Conservation (phyloP, 1,140 invertebrate genomes). For the Atta colombica region DNA sequence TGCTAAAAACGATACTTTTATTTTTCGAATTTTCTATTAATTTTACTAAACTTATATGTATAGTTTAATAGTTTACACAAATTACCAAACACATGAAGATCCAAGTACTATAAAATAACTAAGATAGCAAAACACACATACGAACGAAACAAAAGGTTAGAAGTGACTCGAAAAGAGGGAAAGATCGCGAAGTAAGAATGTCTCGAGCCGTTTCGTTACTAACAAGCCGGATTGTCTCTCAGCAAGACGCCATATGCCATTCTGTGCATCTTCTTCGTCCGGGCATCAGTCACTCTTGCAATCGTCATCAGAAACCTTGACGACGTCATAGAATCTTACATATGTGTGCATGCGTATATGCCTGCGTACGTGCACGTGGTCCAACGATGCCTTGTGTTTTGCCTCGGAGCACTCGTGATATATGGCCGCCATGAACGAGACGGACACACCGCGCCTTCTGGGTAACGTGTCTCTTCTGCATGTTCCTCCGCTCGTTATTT, state of each 20-base stretch:
- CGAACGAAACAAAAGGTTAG: not conserved
- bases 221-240: constrained; percentile 77
- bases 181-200: constrained; percentile 47
- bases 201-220: constrained; percentile 73
- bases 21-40: not conserved
- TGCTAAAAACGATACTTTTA: too few relatives aligned
- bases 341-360: not conserved
- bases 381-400: constrained; percentile 52
- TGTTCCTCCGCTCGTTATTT: constrained; percentile 49
- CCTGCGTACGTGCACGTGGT: constrained; percentile 12
- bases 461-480: constrained; percentile 54
- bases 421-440: constrained; percentile 56
- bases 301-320: constrained; percentile 52
- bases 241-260: constrained; percentile 74
- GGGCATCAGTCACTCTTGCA: constrained; percentile 71
- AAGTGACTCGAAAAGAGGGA: constrained; percentile 17
- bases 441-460: constrained; percentile 63
- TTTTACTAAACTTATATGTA: not conserved
- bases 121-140: not conserved
- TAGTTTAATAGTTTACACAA: not conserved
- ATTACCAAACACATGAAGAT: not conserved
- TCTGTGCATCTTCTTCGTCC: constrained; percentile 56
- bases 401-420: constrained; percentile 62
- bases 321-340: constrained; percentile 40
- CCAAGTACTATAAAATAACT: not conserved